A percentile compares a stretch with the other conserved stretches of the same genome.
Conservation (phyloP, 2,888 invertebrate genomes). For the Margaritifera margaritifera region DNA sequence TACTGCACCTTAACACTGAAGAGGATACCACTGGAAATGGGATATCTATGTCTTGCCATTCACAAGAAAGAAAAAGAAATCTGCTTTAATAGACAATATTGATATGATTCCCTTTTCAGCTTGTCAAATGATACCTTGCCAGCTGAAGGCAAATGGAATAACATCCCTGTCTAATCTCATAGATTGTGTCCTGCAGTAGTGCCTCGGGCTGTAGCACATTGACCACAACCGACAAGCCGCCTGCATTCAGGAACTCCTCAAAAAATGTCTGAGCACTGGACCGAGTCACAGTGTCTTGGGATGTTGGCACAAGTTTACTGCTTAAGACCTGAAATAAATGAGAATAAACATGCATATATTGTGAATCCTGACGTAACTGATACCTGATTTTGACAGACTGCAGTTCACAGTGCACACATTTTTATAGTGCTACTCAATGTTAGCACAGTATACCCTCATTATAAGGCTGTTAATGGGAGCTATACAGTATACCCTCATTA, state of each 20-base stretch:
- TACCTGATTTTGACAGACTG: no score
- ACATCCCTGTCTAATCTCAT: conserved; percentile 73
- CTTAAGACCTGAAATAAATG: conserved; percentile 71
- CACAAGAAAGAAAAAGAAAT: no score
- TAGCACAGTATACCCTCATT: no score
- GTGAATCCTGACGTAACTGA: neutral
- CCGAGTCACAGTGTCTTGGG: conserved; percentile 64
- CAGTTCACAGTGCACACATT: no score
- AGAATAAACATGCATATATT: neutral
- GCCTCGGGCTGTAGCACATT: conserved; percentile 73
- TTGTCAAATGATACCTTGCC: conserved; percentile 63
- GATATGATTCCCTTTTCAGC: neutral
- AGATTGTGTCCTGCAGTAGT: conserved; percentile 72
- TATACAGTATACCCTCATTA: no score
- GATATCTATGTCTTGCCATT: neutral
- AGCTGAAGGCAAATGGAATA: conserved; percentile 73
- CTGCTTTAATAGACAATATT: neutral
- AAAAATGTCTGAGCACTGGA: conserved; percentile 70
- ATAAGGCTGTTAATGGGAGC: no score
- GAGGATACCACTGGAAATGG: neutral
- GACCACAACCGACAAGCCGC: conserved; percentile 73
- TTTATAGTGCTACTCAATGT: no score
- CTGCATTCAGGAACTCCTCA: conserved; percentile 73
- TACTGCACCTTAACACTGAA: no score
- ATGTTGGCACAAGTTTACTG: conserved; percentile 73